These are phyloP conservation scores for Danio tinwini DNA, from an alignment of 2,797 vertebrate genomes.

Conservation along the genomic window DNA sequence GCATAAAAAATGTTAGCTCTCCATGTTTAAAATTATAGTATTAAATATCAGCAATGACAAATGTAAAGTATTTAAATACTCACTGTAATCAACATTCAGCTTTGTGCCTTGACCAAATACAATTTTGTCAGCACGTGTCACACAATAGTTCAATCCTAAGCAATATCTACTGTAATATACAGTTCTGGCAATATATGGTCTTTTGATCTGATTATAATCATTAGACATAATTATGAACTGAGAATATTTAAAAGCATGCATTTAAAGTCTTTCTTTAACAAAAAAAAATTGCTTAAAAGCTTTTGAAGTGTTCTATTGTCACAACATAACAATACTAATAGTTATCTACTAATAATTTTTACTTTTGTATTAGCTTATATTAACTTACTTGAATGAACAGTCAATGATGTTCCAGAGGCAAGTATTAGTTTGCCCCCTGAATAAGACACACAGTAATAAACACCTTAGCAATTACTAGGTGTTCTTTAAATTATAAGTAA, in stretches of 20 bases:
- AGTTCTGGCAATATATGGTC: background rate
- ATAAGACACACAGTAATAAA: conserved; percentile 31
- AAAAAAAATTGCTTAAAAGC: no score
- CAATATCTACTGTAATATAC: conserved; percentile 33
- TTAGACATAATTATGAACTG: no score
- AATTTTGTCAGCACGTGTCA: conserved; percentile 46
- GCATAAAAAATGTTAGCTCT: conserved; percentile 7
- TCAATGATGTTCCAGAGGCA: conserved; percentile 26
- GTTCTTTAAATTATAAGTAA: no score
- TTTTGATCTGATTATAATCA: background rate
- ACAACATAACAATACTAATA: no score
- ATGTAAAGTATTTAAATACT: conserved; percentile 13
- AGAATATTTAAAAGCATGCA: background rate
- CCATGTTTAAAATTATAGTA: no score
- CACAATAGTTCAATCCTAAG: conserved; percentile 14
- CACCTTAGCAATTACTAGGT: conserved; percentile 2
- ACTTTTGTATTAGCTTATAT: background rate
- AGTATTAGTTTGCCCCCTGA: conserved; percentile 20
- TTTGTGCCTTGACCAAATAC: conserved; percentile 44
- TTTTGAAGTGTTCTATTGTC: no score
- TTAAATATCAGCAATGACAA: no score
- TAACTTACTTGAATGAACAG: conserved; percentile 33
- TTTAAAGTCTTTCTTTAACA: no score
- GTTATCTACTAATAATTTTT: no score
- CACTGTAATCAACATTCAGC: conserved; percentile 37